Evolutionary conservation across 2,888 invertebrate species (phyloP).

Genomic region (Dolichomitus sp.): DNA sequence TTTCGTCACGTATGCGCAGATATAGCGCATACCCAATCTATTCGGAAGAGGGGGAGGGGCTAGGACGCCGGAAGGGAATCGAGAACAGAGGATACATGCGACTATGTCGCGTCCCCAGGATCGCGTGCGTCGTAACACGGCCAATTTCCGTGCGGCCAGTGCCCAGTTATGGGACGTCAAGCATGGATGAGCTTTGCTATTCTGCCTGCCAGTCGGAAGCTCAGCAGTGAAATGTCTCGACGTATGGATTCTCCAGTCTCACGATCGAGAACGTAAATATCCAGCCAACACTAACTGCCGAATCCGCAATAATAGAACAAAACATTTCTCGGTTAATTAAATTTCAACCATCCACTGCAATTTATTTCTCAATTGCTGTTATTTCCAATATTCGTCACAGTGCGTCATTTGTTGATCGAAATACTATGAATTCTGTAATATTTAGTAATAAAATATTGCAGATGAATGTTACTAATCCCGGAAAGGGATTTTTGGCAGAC

Average conservation of each 20-base stretch:
- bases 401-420: neutral
- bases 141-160: constrained; percentile 62
- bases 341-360: constrained; percentile 27
- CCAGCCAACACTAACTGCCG: constrained; percentile 9
- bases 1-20: constrained; percentile 32
- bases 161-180: constrained; percentile 30
- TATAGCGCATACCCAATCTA: constrained; percentile 23
- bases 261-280: constrained; percentile 16
- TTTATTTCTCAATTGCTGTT: constrained; percentile 54
- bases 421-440: neutral
- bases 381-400: constrained; percentile 21
- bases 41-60: neutral
- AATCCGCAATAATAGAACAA: constrained; percentile 4
- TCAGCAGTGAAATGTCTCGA: constrained; percentile 31
- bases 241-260: constrained; percentile 19
- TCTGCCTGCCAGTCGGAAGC: constrained; percentile 7
- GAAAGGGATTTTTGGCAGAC: no score
- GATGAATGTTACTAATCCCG: no score
- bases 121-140: constrained; percentile 45
- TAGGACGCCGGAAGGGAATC: constrained; percentile 24
- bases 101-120: constrained; percentile 28
- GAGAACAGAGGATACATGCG: constrained; percentile 34
- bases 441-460: neutral
- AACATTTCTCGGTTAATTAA: constrained; percentile 49
- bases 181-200: constrained; percentile 19